Evolutionary conservation across 2,888 invertebrate species (phyloP).

Genomic region (Cephus sareptanus): DNA sequence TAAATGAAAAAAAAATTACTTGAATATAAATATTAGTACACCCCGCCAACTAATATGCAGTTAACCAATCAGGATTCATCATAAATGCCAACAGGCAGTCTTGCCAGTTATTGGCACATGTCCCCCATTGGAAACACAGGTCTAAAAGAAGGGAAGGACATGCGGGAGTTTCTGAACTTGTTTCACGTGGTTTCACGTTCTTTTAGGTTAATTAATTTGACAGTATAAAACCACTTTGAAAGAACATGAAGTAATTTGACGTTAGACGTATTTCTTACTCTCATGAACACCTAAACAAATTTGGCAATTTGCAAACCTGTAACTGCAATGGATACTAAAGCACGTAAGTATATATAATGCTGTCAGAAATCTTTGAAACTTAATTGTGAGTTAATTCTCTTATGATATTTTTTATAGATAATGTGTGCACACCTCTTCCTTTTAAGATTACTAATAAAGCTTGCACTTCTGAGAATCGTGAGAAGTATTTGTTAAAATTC

Average conservation of each 20-base stretch:
- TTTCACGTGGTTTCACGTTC: not conserved
- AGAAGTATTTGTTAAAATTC: constrained; percentile 53
- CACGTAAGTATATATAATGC: not conserved
- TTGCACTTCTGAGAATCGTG: constrained; percentile 48
- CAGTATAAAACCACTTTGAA: not conserved
- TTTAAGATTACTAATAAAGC: constrained; percentile 39
- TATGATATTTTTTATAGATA: constrained; percentile 14
- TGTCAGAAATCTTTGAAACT: not conserved
- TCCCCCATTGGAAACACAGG: no score
- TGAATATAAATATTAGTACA: not conserved
- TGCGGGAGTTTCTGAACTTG: not conserved
- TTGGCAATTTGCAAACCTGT: not conserved
- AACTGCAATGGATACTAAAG: not conserved
- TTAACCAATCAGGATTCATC: not conserved
- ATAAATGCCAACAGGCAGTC: not conserved
- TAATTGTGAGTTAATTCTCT: not conserved
- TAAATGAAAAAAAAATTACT: not conserved
- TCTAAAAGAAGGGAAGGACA: no score
- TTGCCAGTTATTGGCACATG: no score
- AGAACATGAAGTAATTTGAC: not conserved
- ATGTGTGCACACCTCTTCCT: constrained; percentile 49
- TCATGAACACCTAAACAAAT: not conserved
- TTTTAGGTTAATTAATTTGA: not conserved
- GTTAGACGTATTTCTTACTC: not conserved
- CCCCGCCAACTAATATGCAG: not conserved